These are phyloP conservation scores for Patagioenas fasciata DNA, from an alignment of 2,113 vertebrate species.

Conservation along the genomic window DNA sequence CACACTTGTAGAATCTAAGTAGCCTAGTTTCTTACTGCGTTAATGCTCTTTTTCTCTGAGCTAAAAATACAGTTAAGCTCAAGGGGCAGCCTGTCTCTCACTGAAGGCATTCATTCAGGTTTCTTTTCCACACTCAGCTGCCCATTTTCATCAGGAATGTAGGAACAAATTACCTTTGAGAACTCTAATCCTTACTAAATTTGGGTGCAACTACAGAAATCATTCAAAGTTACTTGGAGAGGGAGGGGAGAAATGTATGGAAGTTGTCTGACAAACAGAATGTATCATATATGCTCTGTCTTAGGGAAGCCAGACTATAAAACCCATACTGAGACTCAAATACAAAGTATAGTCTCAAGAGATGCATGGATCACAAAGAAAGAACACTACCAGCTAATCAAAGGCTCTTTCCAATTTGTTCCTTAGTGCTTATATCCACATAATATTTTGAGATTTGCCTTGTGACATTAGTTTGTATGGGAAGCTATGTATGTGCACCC, in stretches of 20 bases:
- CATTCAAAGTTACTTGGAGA: neutral
- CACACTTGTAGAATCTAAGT: fast-evolving
- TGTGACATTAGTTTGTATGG: neutral
- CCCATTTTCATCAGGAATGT: neutral
- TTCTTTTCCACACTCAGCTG: neutral
- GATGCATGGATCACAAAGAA: neutral
- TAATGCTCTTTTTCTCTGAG: neutral
- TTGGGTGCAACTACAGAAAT: neutral
- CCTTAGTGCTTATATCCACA: neutral
- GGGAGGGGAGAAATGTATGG: neutral
- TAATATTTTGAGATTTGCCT: neutral
- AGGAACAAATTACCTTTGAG: neutral
- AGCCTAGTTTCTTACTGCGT: neutral
- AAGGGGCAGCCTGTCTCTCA: neutral
- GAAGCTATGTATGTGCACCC: neutral
- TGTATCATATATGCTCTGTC: neutral
- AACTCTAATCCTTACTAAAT: neutral
- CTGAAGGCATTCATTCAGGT: neutral
- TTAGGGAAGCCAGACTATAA: neutral
- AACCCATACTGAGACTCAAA: neutral
- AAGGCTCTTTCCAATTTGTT: neutral
- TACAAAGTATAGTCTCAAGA: neutral
- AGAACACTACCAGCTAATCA: neutral
- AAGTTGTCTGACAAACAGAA: neutral
- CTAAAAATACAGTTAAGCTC: neutral